phyloP scores from a whole-genome alignment of 53 echinoderm and acorn worm genomes.

The Paracentrotus lividus region DNA sequence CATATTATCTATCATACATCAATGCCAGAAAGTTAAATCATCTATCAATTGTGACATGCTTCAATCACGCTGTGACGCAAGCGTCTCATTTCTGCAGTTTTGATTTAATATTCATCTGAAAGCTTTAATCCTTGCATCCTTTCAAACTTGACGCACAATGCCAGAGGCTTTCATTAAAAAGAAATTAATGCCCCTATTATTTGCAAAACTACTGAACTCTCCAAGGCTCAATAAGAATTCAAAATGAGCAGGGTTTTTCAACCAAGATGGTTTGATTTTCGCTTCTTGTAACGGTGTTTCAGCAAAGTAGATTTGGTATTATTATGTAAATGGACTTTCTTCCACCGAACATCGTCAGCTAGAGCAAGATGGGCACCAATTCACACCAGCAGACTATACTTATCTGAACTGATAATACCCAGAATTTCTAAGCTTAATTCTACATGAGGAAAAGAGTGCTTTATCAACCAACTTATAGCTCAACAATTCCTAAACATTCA shows the following conservation, averaged over 20 bases:
- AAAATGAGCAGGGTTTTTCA: neutral
- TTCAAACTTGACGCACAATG: neutral
- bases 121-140: neutral
- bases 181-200: conserved; percentile 17
- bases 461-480: no score
- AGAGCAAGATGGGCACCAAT: neutral
- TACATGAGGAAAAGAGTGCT: no score
- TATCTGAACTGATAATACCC: no score
- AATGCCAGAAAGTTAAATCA: neutral
- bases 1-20: no score
- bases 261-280: neutral
- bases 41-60: conserved; percentile 18
- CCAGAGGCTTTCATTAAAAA: conserved; percentile 13
- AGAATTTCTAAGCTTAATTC: no score
- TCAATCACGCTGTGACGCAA: neutral
- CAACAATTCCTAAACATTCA: no score
- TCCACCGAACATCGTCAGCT: neutral
- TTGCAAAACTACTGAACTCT: neutral
- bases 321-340: neutral
- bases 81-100: neutral
- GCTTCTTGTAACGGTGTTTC: neutral
- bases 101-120: neutral
- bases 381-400: neutral
- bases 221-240: neutral
- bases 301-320: neutral